A percentile compares a stretch with the other conserved stretches of the same genome.
phyloP scores from a whole-genome alignment of 1,140 invertebrate species.

The Goniozus legneri region DNA sequence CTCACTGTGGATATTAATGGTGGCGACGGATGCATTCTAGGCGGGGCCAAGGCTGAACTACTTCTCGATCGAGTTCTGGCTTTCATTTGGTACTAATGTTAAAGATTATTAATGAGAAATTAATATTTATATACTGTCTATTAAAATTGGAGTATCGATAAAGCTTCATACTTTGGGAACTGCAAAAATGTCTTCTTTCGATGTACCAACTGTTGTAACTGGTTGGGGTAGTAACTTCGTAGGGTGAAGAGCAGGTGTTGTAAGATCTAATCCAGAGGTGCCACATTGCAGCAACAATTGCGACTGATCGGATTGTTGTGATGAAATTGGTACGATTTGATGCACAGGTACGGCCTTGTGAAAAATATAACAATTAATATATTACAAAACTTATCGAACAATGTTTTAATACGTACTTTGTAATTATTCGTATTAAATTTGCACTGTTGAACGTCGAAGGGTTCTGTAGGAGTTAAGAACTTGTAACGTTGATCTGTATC shows the following conservation, averaged over 20 bases:
- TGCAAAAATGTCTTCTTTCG: slow-evolving; percentile 54
- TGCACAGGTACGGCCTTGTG: slow-evolving; percentile 25
- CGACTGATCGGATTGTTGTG: slow-evolving; percentile 33
- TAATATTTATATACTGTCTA: too few relatives aligned
- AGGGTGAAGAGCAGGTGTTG: slow-evolving; percentile 40
- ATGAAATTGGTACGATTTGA: slow-evolving; percentile 34
- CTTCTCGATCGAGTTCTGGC: slow-evolving; percentile 51
- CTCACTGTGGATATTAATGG: slow-evolving; percentile 58
- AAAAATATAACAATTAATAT: slow-evolving; percentile 9
- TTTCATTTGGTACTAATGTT: slow-evolving; percentile 52
- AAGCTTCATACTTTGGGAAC: slow-evolving; percentile 50
- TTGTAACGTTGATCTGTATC: slow-evolving; percentile 47
- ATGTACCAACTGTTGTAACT: slow-evolving; percentile 14
- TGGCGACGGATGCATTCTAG: slow-evolving; percentile 49
- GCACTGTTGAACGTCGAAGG: slow-evolving; percentile 46
- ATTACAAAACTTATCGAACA: neutral
- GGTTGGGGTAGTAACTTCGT: slow-evolving; percentile 45
- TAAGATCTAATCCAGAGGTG: slow-evolving; percentile 37
- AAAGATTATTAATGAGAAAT: neutral
- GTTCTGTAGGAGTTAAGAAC: slow-evolving; percentile 42
- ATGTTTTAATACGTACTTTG: slow-evolving; percentile 31
- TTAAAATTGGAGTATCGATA: slow-evolving; percentile 1
- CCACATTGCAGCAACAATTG: slow-evolving; percentile 38
- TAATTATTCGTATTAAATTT: slow-evolving; percentile 39
- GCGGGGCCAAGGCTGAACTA: slow-evolving; percentile 45